Base-by-base conservation (phyloP, 2,888 invertebrate genomes). In the Synanthedon myopaeformis region DNA sequence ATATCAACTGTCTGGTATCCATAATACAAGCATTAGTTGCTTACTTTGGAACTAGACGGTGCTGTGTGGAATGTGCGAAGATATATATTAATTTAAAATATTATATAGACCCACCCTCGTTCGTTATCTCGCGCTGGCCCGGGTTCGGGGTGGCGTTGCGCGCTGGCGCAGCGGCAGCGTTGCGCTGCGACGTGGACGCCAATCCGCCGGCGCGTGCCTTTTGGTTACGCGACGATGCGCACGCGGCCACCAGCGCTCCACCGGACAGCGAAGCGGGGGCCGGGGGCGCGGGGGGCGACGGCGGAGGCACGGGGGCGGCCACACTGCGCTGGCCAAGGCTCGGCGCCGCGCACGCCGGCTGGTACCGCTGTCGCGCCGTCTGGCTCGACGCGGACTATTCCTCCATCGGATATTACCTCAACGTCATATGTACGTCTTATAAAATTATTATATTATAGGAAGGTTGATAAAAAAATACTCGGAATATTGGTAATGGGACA, bases 181-280 rank as follows among this genome's bases (percentile, higher is more conserved):
- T 97, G 64, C 94, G 95, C 77, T 97, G 97, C 71, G 95, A 96
- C 79, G 96, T 97, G 59, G 96, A 97, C 85, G 95, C 97, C 66
- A 96, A 97, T 87, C 97, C 97, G 14, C 91, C 93, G 54, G 94
- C 96, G 53, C 89, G 91, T 52, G 95, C 96, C 52, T 89, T 93
- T 68, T 96, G 96, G 96, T 92, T 94, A 66, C 87, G 92, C 59
- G 89, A 89, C 59, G 90, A 90, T 57, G 75, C 67, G 51, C 81
- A 81, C 6, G 66, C 85, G 23, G 85, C 96, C 54, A 95, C 93
- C 90, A 96, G 56, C 96, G 96, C 82, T 96, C 23, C 45, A 3
- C 42, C 51, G 28, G 45, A 45, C 13, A 3, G 13, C 45, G 45
- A 45, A 6, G 13, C n/a, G 54, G 75, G 72, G 13, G 71, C 63